Percentiles rank a stretch among this genome's conserved stretches.
Conservation (phyloP, 2,888 invertebrate species). For the Anoplius nigerrimus region DNA sequence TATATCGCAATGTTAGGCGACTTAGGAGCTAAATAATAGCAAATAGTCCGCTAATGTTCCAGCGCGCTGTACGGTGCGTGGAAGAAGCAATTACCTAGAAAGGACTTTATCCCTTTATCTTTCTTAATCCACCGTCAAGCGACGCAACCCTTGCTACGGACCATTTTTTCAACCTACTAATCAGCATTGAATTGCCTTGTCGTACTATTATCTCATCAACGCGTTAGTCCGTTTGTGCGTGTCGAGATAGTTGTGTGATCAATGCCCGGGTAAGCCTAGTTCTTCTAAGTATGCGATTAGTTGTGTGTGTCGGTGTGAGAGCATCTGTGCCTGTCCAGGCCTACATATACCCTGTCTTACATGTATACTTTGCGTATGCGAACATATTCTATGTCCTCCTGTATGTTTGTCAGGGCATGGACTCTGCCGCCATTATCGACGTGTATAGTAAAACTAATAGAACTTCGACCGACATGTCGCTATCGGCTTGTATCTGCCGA, state of each 20-base stretch:
- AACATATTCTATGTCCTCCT: not conserved
- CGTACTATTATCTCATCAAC: conserved; percentile 58
- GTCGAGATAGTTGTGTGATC: conserved; percentile 55
- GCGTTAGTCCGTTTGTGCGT: conserved; percentile 48
- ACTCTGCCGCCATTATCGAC: conserved; percentile 51
- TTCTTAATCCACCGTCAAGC: not conserved
- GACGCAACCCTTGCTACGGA: conserved; percentile 8
- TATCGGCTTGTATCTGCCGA: conserved; percentile 65
- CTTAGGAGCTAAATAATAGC: not conserved
- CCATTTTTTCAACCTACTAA: conserved; percentile 26
- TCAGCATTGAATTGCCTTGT: conserved; percentile 54
- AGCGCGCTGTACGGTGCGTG: not conserved
- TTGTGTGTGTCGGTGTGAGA: conserved; percentile 11
- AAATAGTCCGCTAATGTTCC: not conserved
- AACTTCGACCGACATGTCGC: conserved; percentile 55
- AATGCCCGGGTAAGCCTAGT: not conserved
- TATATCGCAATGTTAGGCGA: conserved; percentile 19
- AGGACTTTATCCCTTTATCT: not conserved
- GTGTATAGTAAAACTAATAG: conserved; percentile 59
- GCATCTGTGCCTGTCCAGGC: conserved; percentile 19
- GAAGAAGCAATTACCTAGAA: not conserved
- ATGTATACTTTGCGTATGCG: conserved; percentile 2
- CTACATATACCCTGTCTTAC: not conserved
- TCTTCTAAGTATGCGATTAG: not conserved
- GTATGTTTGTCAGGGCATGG: conserved; percentile 19